Conservation (phyloP, 2,797 vertebrate species). For the Danio tinwini region DNA sequence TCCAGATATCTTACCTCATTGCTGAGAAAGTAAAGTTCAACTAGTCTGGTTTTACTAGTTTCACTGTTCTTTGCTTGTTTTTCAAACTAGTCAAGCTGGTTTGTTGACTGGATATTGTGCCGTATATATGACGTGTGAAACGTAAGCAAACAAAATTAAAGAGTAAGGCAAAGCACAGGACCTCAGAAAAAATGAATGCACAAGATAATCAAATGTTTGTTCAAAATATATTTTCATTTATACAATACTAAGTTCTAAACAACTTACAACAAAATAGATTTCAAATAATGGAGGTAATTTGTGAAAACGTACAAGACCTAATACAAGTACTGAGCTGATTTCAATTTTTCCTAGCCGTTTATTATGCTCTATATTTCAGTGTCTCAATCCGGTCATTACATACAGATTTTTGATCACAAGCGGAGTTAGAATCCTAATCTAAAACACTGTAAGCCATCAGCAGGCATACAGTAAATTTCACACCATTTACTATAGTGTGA, state of each 20-base stretch:
- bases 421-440: background rate
- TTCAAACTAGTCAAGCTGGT: background rate
- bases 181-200: background rate
- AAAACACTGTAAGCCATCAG: background rate
- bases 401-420: background rate
- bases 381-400: background rate
- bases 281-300: background rate
- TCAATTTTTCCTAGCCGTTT: background rate
- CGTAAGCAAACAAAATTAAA: background rate
- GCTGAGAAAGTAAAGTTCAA: background rate
- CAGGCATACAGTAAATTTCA: background rate
- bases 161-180: too few species aligned
- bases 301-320: background rate
- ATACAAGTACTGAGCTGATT: background rate
- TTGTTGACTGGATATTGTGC: background rate
- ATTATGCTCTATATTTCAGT: background rate
- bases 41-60: background rate
- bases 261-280: background rate
- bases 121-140: background rate
- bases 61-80: background rate
- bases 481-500: background rate
- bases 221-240: background rate
- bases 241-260: background rate
- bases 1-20: too few species aligned
- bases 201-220: background rate